Evolutionary conservation across 1,140 invertebrate species (phyloP), one percentile per base, ranked within the genome.

Genomic region (Campoletis sonorensis): DNA sequence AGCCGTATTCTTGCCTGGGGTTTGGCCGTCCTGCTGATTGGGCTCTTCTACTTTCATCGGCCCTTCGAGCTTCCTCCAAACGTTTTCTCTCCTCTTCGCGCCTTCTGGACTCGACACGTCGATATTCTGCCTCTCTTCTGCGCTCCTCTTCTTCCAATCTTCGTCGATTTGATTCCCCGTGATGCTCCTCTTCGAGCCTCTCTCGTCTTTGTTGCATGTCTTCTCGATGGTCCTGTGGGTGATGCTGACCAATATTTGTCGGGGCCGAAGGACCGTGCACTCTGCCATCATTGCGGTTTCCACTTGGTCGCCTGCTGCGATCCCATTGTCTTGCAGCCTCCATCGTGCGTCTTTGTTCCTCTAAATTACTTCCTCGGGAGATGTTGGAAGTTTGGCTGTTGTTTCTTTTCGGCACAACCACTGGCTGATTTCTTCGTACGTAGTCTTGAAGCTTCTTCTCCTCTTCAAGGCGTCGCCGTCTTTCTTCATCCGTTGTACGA

Each of bases 21-120:
- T 61, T 61, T 67, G 30, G 61, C 16, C 73, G 73, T 21, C 18
- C 16, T 18, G 64, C 49, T 0, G 61, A 49, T 73, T 73, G 37
- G 21, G 37, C 1, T 23, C 58, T 77, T 51, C 82, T 83, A 27
- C 73, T 86, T n/a, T 87, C 87, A 5, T 37, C 79, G 15, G 81
- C 27, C 26, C 76, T 21, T 27, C 77, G 80, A 11, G 11, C 30
- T 3, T 58, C 70, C 45, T 86, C 85, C n/a, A 78, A 72, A 18
- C 83, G 81, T 72, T 71, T 79, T 67, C 86, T 83, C n/a, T 86
- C 76, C 72, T 87, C 87, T 33, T 88, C 86, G 67, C 84, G 85
- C 18, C 76, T 78, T 0, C 81, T 84, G 3, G 86, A 86, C 58
- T 86, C 80, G 23, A 15, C 45, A 33, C 79, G 82, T 8, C 81